Evolutionary conservation across 2,113 vertebrate genomes (phyloP), one percentile per base, ranked within the genome.

Genomic region (Pachyramphus minor): DNA sequence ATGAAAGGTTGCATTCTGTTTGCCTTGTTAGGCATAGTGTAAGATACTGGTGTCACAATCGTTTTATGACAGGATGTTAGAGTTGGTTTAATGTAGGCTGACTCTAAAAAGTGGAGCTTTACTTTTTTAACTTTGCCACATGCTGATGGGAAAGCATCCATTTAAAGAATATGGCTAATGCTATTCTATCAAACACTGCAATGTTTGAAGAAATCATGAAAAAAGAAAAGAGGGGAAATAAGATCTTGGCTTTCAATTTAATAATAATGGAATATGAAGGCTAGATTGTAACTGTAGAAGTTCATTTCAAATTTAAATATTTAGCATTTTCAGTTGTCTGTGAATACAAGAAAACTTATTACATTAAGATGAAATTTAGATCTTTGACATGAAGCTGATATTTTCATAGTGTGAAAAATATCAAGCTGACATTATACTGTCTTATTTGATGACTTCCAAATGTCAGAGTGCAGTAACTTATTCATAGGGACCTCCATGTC

Each of bases 351-450:
- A 94, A 97, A 90, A 97, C 86, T 92, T 96, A 97, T 97, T 98
- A 94, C 95, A 71, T 96, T 96, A 97, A 93, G 92, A 96, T 94
- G 85, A 91, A 92, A 96, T 97, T 97, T 91, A 94, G 96, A 94
- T 97, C 84, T 96, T 97, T 98, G 97, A 97, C 97, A 96, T 87
- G 97, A 91, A 96, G 95, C 94, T 98, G 97, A 74, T 98, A 97
- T 98, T 98, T 98, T 97, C 97, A 84, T 81, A 96, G 97, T 83
- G 85, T 95, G 95, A 98, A 97, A 98, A 98, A 98, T 97, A 98
- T 87, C 98, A 97, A 93, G 97, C 97, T 98, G 98, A 98, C 97
- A 97, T 97, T 97, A 94, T 86, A 69, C 96, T 96, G 94, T 95
- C 97, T 98, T 90, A 77, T 96, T 95, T 96, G 97, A 97, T 97